These are phyloP conservation scores for Synergus umbraculus DNA, from an alignment of 2,888 invertebrate genomes.

Conservation along the genomic window DNA sequence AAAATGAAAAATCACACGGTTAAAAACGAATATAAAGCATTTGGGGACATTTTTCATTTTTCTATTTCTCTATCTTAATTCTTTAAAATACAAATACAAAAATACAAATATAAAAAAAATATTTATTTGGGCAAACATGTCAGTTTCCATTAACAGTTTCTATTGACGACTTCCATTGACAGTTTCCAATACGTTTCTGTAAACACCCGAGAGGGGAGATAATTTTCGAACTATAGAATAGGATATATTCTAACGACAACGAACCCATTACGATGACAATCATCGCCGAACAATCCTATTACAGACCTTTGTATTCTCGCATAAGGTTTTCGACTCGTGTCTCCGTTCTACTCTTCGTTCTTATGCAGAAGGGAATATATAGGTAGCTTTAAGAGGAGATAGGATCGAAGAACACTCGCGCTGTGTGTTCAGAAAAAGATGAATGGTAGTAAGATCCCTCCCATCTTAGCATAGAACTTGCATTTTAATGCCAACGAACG, in stretches of 20 bases:
- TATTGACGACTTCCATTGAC: background rate
- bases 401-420: constrained; percentile 33
- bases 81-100: too few species aligned
- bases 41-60: background rate
- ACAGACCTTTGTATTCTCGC: constrained; percentile 5
- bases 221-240: background rate
- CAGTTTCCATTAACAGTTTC: too few species aligned
- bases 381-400: constrained; percentile 21
- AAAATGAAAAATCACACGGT: constrained; percentile 10
- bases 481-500: constrained; percentile 41
- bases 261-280: constrained; percentile 10
- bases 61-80: too few species aligned
- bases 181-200: background rate
- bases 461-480: constrained; percentile 38
- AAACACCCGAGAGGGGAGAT: background rate
- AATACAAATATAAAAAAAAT: too few species aligned
- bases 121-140: too few species aligned
- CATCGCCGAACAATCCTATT: constrained; percentile 27
- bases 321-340: constrained; percentile 34
- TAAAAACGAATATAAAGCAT: background rate
- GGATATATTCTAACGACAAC: background rate
- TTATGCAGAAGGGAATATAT: background rate
- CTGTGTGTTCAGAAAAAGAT: constrained; percentile 36
- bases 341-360: background rate
- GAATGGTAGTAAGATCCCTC: constrained; percentile 34